Evolutionary conservation across 2,888 invertebrate species (phyloP).

Genomic region (Seira musarum): DNA sequence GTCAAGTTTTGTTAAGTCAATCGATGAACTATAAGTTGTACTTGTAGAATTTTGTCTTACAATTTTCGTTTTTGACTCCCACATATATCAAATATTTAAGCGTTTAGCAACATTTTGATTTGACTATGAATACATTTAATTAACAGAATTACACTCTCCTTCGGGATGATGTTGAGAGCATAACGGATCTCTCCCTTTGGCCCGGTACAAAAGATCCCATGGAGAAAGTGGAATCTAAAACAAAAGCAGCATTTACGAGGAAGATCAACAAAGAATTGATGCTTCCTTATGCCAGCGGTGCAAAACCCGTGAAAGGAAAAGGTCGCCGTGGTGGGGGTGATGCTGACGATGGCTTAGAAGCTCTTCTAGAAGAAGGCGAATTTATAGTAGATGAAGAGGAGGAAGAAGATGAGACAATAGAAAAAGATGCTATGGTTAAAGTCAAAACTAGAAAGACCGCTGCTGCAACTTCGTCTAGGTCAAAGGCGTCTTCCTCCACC

Average conservation of each 20-base stretch:
- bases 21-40: too few species aligned
- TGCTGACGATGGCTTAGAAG: slow-evolving; percentile 72
- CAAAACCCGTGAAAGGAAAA: slow-evolving; percentile 77
- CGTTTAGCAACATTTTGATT: too few species aligned
- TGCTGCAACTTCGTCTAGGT: neutral
- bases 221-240: slow-evolving; percentile 83
- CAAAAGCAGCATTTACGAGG: slow-evolving; percentile 94
- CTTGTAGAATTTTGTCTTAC: too few species aligned
- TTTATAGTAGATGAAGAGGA: slow-evolving; percentile 70
- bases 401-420: slow-evolving; percentile 75
- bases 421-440: slow-evolving; percentile 86
- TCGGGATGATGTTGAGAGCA: slow-evolving; percentile 92
- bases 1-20: too few species aligned
- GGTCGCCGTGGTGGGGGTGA: slow-evolving; percentile 75
- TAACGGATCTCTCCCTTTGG: slow-evolving; percentile 91
- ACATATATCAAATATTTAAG: too few species aligned
- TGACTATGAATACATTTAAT: too few species aligned
- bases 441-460: slow-evolving; percentile 72
- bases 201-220: slow-evolving; percentile 84
- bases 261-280: slow-evolving; percentile 92
- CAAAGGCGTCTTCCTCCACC: too few species aligned
- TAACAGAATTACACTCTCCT: slow-evolving; percentile 88
- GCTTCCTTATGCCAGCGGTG: slow-evolving; percentile 85
- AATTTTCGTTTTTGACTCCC: too few species aligned
- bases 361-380: slow-evolving; percentile 72